Conservation (phyloP, 2,888 invertebrate genomes). For the Chouioia cunea region DNA sequence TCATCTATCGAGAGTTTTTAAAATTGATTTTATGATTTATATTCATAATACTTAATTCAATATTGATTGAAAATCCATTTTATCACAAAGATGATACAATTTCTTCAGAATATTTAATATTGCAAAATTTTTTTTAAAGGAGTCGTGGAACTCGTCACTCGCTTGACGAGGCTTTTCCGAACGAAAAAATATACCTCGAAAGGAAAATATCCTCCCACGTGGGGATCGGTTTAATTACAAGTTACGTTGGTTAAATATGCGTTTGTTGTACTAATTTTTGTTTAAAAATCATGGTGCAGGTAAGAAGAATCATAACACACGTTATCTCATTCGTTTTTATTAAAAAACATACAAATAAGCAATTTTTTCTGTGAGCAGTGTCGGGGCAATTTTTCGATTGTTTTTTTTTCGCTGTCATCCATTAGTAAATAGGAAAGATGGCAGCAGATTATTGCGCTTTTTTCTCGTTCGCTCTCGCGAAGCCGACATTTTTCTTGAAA, state of each 20-base stretch:
- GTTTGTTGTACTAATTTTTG: slow-evolving; percentile 66
- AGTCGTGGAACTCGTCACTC: slow-evolving; percentile 49
- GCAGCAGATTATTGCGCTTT: slow-evolving; percentile 69
- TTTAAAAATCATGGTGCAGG: slow-evolving; percentile 67
- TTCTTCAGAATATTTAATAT: not conserved
- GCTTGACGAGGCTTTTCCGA: slow-evolving; percentile 66
- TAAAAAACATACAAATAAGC: slow-evolving; percentile 44
- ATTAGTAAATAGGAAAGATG: slow-evolving; percentile 69
- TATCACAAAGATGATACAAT: not conserved
- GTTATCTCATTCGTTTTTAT: slow-evolving; percentile 45
- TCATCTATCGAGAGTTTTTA: slow-evolving; percentile 15
- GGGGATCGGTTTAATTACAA: slow-evolving; percentile 67
- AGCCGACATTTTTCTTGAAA: slow-evolving; percentile 64
- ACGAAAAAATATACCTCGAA: slow-evolving; percentile 66
- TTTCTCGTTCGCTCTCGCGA: slow-evolving; percentile 61
- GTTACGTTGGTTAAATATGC: slow-evolving; percentile 67
- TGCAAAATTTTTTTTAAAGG: not conserved
- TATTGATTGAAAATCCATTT: slow-evolving; percentile 6
- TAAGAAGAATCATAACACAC: slow-evolving; percentile 59
- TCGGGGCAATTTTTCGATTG: slow-evolving; percentile 65
- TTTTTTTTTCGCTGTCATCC: slow-evolving; percentile 67
- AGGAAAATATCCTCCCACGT: slow-evolving; percentile 69
- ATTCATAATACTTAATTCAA: slow-evolving; percentile 2
- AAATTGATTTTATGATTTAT: not conserved
- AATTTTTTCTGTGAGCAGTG: slow-evolving; percentile 59